Conservation (phyloP, 2,113 vertebrate species). For the Muntiacus muntjak region DNA sequence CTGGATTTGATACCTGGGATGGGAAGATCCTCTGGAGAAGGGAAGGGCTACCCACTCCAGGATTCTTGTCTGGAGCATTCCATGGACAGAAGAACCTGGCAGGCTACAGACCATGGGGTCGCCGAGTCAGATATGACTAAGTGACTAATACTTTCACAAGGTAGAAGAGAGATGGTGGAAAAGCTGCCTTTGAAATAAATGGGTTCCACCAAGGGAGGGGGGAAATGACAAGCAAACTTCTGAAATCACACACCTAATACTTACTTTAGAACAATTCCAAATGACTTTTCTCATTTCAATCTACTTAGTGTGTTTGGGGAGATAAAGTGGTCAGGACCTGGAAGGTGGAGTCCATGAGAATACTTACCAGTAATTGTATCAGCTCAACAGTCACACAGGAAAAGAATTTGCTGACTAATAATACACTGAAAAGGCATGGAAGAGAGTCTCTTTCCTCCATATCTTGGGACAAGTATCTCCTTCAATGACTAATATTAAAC, state of each 20-base stretch:
- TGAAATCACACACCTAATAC: constrained; percentile 15
- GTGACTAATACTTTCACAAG: neutral
- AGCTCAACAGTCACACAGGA: constrained; percentile 41
- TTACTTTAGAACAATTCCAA: constrained; percentile 32
- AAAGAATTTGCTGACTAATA: constrained; percentile 57
- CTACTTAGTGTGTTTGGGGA: neutral
- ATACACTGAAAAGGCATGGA: neutral
- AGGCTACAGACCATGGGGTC: neutral
- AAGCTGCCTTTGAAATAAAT: neutral
- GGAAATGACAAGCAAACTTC: rapidly evolving
- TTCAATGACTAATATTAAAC: neutral
- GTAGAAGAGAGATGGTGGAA: neutral
- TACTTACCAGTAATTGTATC: constrained; percentile 23
- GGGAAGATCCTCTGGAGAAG: neutral
- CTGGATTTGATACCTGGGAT: neutral
- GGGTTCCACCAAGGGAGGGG: neutral
- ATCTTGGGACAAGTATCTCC: neutral
- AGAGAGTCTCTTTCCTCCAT: neutral
- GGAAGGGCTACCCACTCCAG: neutral
- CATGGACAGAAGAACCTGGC: neutral
- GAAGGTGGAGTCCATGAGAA: neutral
- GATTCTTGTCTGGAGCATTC: neutral
- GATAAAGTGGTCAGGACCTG: neutral
- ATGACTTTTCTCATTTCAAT: constrained; percentile 42
- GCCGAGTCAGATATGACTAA: neutral